Evolutionary conservation across 2,797 vertebrate genomes (phyloP).

Genomic region (Cetoscarus ocellatus): DNA sequence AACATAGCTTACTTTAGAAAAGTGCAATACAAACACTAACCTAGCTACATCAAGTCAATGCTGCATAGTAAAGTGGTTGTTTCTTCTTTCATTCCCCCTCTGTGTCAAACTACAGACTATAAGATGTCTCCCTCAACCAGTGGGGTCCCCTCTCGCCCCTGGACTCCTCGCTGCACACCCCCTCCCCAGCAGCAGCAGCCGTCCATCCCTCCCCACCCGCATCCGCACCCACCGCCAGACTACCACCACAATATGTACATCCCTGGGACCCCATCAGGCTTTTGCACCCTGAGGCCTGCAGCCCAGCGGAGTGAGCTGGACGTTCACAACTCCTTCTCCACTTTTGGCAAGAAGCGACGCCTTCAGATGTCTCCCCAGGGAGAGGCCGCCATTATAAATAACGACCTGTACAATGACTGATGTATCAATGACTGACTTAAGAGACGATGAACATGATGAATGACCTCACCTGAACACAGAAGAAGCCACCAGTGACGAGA

Average conservation of each 20-base stretch:
- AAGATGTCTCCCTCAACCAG: slow-evolving; percentile 86
- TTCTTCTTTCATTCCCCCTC: slow-evolving; percentile 5
- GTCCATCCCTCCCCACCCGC: slow-evolving; percentile 72
- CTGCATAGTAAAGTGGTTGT: slow-evolving; percentile 28
- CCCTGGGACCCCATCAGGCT: slow-evolving; percentile 88
- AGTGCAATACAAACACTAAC: slow-evolving; percentile 15
- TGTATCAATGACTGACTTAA: slow-evolving; percentile 23
- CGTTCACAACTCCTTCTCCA: slow-evolving; percentile 93
- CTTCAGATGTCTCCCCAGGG: slow-evolving; percentile 88
- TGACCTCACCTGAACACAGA: slow-evolving; percentile 30
- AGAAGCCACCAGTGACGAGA: slow-evolving; percentile 18
- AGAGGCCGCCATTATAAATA: slow-evolving; percentile 90
- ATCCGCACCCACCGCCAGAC: slow-evolving; percentile 86
- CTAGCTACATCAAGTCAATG: slow-evolving; percentile 10
- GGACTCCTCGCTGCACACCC: slow-evolving; percentile 89
- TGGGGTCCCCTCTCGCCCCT: slow-evolving; percentile 81
- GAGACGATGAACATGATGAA: slow-evolving; percentile 36
- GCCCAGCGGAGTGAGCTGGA: slow-evolving; percentile 85
- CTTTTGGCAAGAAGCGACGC: slow-evolving; percentile 93
- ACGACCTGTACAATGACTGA: slow-evolving; percentile 89
- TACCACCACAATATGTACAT: slow-evolving; percentile 96
- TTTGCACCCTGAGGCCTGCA: slow-evolving; percentile 86
- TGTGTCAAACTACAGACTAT: slow-evolving; percentile 81
- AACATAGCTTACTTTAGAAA: slow-evolving; percentile 11
- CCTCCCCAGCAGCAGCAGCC: slow-evolving; percentile 84